Evolutionary conservation across 92 coral and sea anemone species (phyloP).

Genomic region (Metridium senile): DNA sequence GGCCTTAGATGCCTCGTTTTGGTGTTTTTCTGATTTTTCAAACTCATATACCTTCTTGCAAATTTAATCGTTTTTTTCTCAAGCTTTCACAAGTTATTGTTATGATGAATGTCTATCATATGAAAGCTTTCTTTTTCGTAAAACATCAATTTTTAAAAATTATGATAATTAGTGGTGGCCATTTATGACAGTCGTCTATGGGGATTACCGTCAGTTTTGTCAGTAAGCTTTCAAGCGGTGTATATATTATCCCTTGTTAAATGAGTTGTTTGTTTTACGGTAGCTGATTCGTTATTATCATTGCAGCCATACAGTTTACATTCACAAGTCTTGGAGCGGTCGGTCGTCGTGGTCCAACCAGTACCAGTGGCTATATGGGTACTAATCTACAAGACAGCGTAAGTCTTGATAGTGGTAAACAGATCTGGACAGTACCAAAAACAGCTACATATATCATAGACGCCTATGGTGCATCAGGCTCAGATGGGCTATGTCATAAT

Average conservation of each 20-base stretch:
- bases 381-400: constrained; percentile 71
- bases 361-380: constrained; percentile 49
- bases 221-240: not conserved
- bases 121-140: too few relatives aligned
- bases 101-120: too few relatives aligned
- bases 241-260: not conserved
- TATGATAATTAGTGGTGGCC: too few relatives aligned
- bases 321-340: constrained; percentile 71
- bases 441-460: constrained; percentile 79
- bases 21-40: too few relatives aligned
- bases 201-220: not conserved
- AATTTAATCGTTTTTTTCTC: too few relatives aligned
- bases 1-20: too few relatives aligned
- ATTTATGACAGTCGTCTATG: too few relatives aligned
- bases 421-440: constrained; percentile 83
- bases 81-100: too few relatives aligned
- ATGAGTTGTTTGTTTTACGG: not conserved
- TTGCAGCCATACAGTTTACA: constrained; percentile 3
- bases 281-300: not conserved
- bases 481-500: constrained; percentile 61
- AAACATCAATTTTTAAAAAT: too few relatives aligned
- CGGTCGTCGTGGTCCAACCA: constrained; percentile 64
- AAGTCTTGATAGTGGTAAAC: constrained; percentile 63
- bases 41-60: too few relatives aligned
- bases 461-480: constrained; percentile 84